A percentile compares a stretch with the other conserved stretches of the same genome.
phyloP scores from a whole-genome alignment of 2,797 vertebrate species.

The Esox lucius region DNA sequence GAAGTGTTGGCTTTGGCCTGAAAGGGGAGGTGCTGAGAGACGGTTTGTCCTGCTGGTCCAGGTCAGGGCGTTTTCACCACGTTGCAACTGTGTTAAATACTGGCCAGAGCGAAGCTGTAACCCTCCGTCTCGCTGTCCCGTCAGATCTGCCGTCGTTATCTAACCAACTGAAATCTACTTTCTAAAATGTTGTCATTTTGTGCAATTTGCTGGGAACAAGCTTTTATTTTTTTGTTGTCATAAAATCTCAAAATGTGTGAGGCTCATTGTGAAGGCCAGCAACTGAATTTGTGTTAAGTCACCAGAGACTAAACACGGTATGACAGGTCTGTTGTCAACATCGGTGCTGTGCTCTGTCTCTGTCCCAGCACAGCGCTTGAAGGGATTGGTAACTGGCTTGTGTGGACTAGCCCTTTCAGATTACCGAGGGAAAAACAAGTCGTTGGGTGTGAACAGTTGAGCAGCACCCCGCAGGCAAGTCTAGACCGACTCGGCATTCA shows the following conservation, averaged over 20 bases:
- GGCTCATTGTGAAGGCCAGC: no score
- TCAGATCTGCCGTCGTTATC: neutral
- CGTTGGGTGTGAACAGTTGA: constrained; percentile 17
- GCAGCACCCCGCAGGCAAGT: constrained; percentile 25
- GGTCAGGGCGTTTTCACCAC: constrained; percentile 1
- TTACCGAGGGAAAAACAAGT: constrained; percentile 10
- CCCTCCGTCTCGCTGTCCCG: neutral
- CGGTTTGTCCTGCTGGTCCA: constrained; percentile 22
- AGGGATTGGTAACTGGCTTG: neutral
- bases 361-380: neutral
- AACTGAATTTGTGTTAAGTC: no score
- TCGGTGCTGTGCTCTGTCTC: neutral
- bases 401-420: constrained; percentile 10
- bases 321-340: no score
- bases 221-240: no score
- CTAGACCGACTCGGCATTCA: constrained; percentile 12
- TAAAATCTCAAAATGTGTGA: no score
- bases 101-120: neutral
- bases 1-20: constrained; percentile 48
- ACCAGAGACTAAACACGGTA: no score
- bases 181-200: no score
- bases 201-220: no score
- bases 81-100: neutral
- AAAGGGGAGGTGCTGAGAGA: constrained; percentile 37
- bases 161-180: no score